A percentile compares a stretch with the other conserved stretches of the same genome.
These are phyloP conservation scores for Myotis daubentonii DNA, from an alignment of 2,797 vertebrate genomes.

Conservation along the genomic window DNA sequence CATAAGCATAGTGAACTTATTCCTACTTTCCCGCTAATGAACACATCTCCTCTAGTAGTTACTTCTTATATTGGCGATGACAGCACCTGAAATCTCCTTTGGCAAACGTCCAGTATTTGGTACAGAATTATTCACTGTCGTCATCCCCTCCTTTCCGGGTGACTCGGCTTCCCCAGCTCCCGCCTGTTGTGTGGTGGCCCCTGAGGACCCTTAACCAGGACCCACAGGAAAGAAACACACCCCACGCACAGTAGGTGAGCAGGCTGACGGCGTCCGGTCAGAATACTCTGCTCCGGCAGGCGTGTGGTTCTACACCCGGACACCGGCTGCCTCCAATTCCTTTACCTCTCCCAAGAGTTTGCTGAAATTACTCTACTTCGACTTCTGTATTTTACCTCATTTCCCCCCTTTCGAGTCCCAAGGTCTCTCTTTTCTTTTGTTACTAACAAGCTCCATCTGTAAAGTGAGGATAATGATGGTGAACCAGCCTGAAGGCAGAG, in stretches of 20 bases:
- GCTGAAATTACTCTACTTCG: background rate
- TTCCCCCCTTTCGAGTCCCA: background rate
- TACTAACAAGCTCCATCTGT: slow-evolving; percentile 9
- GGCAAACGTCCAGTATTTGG: background rate
- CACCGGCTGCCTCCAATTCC: background rate
- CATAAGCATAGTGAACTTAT: background rate
- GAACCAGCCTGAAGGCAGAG: background rate
- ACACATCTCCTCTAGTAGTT: background rate
- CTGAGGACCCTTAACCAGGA: background rate
- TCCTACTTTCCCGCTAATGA: too few species aligned
- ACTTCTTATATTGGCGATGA: background rate
- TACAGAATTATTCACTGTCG: background rate
- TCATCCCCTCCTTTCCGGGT: background rate
- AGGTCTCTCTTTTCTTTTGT: slow-evolving; percentile 26
- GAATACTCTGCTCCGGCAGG: rapidly evolving
- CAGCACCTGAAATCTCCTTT: background rate
- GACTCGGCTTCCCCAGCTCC: background rate
- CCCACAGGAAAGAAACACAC: rapidly evolving
- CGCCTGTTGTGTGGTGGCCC: rapidly evolving
- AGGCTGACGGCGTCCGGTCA: background rate
- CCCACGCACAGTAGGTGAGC: background rate
- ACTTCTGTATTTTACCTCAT: background rate
- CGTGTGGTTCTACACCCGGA: background rate
- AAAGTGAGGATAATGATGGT: background rate
- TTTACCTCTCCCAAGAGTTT: background rate